Conservation (phyloP, 2,113 vertebrate species). For the Alethe castanea region DNA sequence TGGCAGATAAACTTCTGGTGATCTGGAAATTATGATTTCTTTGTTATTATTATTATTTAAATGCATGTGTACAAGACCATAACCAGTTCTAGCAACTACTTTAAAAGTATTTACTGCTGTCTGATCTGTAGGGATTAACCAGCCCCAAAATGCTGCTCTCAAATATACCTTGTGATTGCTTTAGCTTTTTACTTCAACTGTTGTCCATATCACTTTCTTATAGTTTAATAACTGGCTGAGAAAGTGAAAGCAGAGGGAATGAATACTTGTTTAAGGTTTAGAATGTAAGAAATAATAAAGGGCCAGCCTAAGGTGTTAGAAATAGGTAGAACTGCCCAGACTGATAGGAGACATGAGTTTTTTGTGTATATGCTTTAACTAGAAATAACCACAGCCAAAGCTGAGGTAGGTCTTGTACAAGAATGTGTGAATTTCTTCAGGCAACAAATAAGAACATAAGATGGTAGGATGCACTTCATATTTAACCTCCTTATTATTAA, state of each 20-base stretch:
- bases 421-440: not conserved
- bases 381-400: not conserved
- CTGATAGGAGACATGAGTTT: not conserved
- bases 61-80: not conserved
- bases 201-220: not conserved
- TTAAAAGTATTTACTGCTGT: not conserved
- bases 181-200: not conserved
- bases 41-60: not conserved
- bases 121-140: not conserved
- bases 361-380: not conserved
- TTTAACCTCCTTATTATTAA: not conserved
- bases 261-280: not conserved
- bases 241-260: not conserved
- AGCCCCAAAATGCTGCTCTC: not conserved
- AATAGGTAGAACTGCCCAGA: not conserved
- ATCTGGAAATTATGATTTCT: not conserved
- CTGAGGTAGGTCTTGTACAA: not conserved
- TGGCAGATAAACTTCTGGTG: not conserved
- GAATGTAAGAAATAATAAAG: not conserved
- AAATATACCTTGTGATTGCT: not conserved
- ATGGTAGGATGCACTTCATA: not conserved
- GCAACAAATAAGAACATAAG: not conserved
- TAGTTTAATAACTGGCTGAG: not conserved
- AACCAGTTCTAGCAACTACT: not conserved
- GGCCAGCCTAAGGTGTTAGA: not conserved